Evolutionary conservation across 2,888 invertebrate genomes (phyloP).

Genomic region (Epinotia nisella): DNA sequence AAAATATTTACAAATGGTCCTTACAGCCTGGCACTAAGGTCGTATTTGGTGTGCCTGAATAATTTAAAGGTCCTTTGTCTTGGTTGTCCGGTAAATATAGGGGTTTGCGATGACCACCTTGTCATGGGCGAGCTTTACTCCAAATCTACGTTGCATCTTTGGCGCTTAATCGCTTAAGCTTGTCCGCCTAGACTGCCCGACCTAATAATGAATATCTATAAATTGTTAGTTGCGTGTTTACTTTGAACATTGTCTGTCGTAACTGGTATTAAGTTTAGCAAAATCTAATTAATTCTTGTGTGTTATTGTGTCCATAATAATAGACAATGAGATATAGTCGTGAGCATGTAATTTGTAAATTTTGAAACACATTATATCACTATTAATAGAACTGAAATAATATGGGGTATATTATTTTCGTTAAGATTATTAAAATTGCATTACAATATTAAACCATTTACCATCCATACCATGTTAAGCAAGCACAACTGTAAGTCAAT

Average conservation of each 20-base stretch:
- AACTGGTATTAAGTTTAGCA: neutral
- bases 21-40: constrained; percentile 72
- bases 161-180: constrained; percentile 79
- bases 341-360: too few relatives aligned
- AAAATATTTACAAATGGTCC: constrained; percentile 79
- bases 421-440: too few relatives aligned
- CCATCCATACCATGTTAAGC: too few relatives aligned
- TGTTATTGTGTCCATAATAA: neutral
- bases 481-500: too few relatives aligned
- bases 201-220: constrained; percentile 77
- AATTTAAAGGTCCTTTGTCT: constrained; percentile 82
- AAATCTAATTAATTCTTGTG: constrained; percentile 8
- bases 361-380: too few relatives aligned
- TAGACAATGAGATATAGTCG: neutral
- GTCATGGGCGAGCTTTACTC: constrained; percentile 79
- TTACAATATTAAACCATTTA: too few relatives aligned
- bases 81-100: constrained; percentile 79
- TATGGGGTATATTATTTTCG: too few relatives aligned
- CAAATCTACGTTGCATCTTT: constrained; percentile 83
- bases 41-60: constrained; percentile 75
- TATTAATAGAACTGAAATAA: too few relatives aligned
- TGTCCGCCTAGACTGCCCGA: constrained; percentile 58
- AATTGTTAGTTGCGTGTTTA: constrained; percentile 30
- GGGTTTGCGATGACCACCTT: constrained; percentile 83
- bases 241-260: constrained; percentile 19